Evolutionary conservation across 2,113 vertebrate species (phyloP), one percentile per base, ranked within the genome.

Genomic region (Psittacula cyanocephala): DNA sequence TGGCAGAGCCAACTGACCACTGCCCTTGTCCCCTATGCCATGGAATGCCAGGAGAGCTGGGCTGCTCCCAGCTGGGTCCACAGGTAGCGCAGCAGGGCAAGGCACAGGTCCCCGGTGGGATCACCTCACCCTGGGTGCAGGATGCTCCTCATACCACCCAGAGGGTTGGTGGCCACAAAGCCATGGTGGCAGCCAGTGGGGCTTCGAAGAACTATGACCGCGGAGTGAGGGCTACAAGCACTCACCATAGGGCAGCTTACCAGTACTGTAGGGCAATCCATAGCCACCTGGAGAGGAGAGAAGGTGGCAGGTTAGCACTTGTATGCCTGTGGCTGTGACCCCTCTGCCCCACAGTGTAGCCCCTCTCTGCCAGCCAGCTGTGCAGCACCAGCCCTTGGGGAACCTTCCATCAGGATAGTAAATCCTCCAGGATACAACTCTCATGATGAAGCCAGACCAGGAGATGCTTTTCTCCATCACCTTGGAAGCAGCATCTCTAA

Each of bases 191-290:
- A 88, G 67, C 47, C 3, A 13, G 46, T 6, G 1, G 71, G 72
- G 68, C 77, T 3, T 3, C 0, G 16, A 68, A 67, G 90, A 83
- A 80, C 57, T 80, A 83, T 33, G 0, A 78, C 78, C 18, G 9
- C 2, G 4, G 76, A 78, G 37, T 2, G 5, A 86, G 65, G 39
- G 76, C 78, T 89, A 62, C 4, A 2, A 55, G 70, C 44, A 92
- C 95, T 97, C 98, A 98, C 98, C 98, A 16, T 89, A 98, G 28
- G 98, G 98, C 95, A 97, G 94, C 97, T 98, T 99, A 85, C 98
- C 98, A 53, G 97, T 98, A 81, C 91, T 98, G 95, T 98, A 98
- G 88, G 99, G 99, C 88, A 98, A 96, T 93, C 98, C 98, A 53
- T 98, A 98, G 83, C 97, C 98, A 96, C 98, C 99, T 99, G 94